These are phyloP conservation scores for Crocallis elinguaria DNA, from an alignment of 2,888 invertebrate genomes.

Conservation along the genomic window DNA sequence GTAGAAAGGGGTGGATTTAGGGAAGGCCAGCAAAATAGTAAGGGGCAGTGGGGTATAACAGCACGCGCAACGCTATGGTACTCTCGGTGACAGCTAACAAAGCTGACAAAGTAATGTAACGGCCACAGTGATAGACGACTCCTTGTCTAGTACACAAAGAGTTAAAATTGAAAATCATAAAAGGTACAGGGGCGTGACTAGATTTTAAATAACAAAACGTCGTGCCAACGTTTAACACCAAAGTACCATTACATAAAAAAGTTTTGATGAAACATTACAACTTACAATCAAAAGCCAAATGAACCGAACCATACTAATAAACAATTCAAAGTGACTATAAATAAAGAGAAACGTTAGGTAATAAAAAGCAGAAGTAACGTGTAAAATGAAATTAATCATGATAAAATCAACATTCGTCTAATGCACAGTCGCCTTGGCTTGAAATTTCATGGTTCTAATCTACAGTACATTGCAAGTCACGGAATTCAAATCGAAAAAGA, in stretches of 20 bases:
- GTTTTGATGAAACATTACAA: conserved; percentile 7
- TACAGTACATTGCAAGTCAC: conserved; percentile 22
- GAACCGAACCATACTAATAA: background rate
- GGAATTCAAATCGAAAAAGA: conserved; percentile 10
- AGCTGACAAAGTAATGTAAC: conserved; percentile 51
- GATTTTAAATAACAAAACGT: conserved; percentile 1
- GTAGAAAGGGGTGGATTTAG: too few relatives aligned
- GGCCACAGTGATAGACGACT: conserved; percentile 32
- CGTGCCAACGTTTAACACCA: too few relatives aligned
- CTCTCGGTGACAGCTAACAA: conserved; percentile 51
- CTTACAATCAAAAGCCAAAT: background rate
- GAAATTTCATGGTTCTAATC: conserved; percentile 30
- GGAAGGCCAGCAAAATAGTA: conserved; percentile 50
- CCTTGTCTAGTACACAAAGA: conserved; percentile 19
- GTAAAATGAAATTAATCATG: conserved; percentile 40
- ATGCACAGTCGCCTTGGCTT: conserved; percentile 29
- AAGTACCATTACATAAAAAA: too few relatives aligned
- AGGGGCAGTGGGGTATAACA: conserved; percentile 55
- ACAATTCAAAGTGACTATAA: conserved; percentile 4
- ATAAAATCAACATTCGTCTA: conserved; percentile 42
- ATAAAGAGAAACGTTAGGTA: conserved; percentile 11
- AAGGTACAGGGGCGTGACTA: conserved; percentile 1
- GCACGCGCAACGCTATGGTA: conserved; percentile 56
- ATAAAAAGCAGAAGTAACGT: conserved; percentile 30
- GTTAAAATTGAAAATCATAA: background rate